phyloP scores from a whole-genome alignment of 2,113 vertebrate genomes.

The Neogale vison region DNA sequence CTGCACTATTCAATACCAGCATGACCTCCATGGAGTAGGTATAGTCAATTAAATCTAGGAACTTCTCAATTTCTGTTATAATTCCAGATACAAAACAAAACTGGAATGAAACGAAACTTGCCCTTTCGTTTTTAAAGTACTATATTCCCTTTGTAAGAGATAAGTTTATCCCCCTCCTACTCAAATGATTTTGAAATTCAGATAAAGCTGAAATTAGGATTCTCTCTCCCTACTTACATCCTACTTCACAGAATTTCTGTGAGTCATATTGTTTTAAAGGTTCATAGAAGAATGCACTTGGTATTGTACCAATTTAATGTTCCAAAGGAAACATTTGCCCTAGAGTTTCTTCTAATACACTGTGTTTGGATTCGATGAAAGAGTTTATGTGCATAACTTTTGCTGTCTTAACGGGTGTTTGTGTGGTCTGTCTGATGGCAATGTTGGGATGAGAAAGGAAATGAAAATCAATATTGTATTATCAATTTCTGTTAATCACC shows the following conservation, averaged over 20 bases:
- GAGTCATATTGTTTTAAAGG: slow-evolving; percentile 37
- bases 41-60: slow-evolving; percentile 25
- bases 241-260: slow-evolving; percentile 14
- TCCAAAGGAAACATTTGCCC: slow-evolving; percentile 55
- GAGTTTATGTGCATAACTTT: slow-evolving; percentile 39
- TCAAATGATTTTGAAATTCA: slow-evolving; percentile 20
- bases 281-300: slow-evolving; percentile 25
- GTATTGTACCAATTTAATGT: slow-evolving; percentile 31
- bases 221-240: neutral
- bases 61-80: slow-evolving; percentile 29
- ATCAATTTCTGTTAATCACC: slow-evolving; percentile 51
- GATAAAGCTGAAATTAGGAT: slow-evolving; percentile 9
- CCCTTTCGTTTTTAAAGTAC: neutral
- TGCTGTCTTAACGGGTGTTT: slow-evolving; percentile 24
- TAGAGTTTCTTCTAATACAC: slow-evolving; percentile 17
- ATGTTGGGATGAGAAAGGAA: slow-evolving; percentile 56
- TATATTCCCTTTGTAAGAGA: neutral
- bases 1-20: neutral
- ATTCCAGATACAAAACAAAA: neutral
- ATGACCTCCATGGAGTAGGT: neutral
- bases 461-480: slow-evolving; percentile 47
- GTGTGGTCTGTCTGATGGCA: slow-evolving; percentile 41
- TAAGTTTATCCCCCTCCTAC: neutral
- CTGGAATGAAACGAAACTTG: neutral
- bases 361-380: slow-evolving; percentile 43